Base-by-base conservation (phyloP, 2,797 vertebrate genomes). In the Pangasius krempfi region DNA sequence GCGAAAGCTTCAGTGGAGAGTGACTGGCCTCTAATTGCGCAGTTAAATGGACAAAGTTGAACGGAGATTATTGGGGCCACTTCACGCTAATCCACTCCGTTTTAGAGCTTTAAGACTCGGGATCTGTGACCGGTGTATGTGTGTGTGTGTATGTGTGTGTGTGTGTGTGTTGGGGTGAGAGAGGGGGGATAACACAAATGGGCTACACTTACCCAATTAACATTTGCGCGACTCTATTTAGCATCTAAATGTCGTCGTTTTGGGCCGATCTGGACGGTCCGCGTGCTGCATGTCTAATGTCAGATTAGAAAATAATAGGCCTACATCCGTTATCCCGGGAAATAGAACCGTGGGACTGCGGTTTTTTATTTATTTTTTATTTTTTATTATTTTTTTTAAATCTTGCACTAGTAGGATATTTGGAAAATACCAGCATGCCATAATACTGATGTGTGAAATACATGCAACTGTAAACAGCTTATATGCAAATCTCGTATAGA, bases 11-110 rank as follows among this genome's bases (percentile, higher is more conserved):
- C 94, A 91, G 94, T 95, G 93, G 95, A 95, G 93, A 94, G 95
- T 94, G 96, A 97, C 95, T 90, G 96, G 93, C 94, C 96, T 96
- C 96, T 97, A 96, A 95, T 96, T 93, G 90, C 92, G 94, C 95
- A 95, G 93, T 95, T 96, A 95, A 97, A 97, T 96, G 97, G 97
- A 97, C 95, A 95, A 95, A 93, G 95, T 96, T 97, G 94, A 96
- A 95, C 96, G 95, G 95, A 96, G 96, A 96, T 95, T 94, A 96
- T 60, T 62, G 87, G 92, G 92, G 93, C 92, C 95, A 95, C 97
- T 97, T 96, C 95, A 96, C 92, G 89, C 93, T 95, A 96, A 97
- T 95, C 96, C 95, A 95, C 94, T 93, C 94, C 88, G 81, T 52
- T 92, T 94, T 93, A 94, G 94, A 94, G 92, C n/a, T 52, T 70